Evolutionary conservation across 1,140 invertebrate species (phyloP).

Genomic region (Elymnias hypermnestra): DNA sequence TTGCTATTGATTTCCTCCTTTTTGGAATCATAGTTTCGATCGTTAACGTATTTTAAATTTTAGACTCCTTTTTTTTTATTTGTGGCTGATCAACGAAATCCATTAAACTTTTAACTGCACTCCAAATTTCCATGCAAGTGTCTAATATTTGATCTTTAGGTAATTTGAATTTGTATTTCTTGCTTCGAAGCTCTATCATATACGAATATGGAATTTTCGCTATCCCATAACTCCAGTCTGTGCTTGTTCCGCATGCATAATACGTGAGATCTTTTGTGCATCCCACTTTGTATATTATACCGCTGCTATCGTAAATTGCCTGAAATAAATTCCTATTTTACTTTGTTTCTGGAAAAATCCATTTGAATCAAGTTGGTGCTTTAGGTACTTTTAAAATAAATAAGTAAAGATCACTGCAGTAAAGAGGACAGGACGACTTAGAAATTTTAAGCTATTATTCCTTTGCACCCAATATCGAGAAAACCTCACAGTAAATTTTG

Average conservation of each 20-base stretch:
- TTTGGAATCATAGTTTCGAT: too few species aligned
- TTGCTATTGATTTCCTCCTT: too few species aligned
- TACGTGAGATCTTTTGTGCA: conserved; percentile 66
- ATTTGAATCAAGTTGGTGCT: too few species aligned
- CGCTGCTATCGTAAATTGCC: conserved; percentile 55
- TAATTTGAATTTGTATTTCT: conserved; percentile 79
- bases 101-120: conserved; percentile 78
- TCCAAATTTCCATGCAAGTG: conserved; percentile 81
- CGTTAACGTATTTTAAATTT: background rate
- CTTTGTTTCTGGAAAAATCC: background rate
- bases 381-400: too few species aligned
- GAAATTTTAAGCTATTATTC: too few species aligned
- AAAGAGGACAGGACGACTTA: too few species aligned
- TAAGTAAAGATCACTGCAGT: too few species aligned
- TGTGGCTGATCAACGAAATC: conserved; percentile 46
- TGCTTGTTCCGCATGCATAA: conserved; percentile 80
- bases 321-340: conserved; percentile 22
- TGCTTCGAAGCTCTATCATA: conserved; percentile 83
- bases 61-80: background rate
- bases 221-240: conserved; percentile 82
- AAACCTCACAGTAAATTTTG: too few species aligned
- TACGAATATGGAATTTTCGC: conserved; percentile 81
- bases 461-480: too few species aligned
- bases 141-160: conserved; percentile 82
- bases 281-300: conserved; percentile 59